These are phyloP conservation scores for Aramus guarauna DNA, from an alignment of 2,113 vertebrate species.

Conservation along the genomic window DNA sequence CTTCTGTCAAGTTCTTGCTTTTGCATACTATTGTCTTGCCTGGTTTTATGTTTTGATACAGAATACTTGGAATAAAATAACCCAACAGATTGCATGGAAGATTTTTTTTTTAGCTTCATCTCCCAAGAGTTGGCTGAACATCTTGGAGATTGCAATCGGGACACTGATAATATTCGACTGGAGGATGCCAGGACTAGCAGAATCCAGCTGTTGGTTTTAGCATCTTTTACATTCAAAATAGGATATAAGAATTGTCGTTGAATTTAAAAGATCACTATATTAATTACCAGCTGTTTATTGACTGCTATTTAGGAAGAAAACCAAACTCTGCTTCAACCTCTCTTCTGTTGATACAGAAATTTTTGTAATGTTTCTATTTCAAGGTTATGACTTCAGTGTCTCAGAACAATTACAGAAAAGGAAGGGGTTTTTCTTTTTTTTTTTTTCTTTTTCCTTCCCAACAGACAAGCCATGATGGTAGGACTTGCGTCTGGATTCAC, in stretches of 20 bases:
- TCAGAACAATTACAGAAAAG: background rate
- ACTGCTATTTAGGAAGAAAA: background rate
- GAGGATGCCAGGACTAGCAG: background rate
- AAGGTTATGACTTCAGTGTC: background rate
- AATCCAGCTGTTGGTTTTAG: background rate
- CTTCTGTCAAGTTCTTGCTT: background rate
- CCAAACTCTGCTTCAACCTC: background rate
- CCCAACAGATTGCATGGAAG: background rate
- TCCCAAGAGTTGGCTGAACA: background rate
- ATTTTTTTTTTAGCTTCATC: background rate
- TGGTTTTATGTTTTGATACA: background rate
- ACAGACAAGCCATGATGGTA: background rate
- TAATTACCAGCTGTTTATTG: background rate
- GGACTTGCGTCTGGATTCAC: background rate
- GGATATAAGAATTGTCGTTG: background rate
- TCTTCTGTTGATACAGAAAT: background rate
- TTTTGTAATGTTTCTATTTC: background rate
- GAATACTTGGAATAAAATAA: background rate
- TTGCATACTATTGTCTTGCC: background rate
- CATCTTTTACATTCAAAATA: background rate
- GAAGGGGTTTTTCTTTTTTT: background rate
- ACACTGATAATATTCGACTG: background rate
- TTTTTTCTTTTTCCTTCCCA: too few species aligned
- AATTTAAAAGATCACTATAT: background rate
- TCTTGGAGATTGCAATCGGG: background rate